Evolutionary conservation across 2,113 vertebrate species (phyloP).

Genomic region (Chloebia gouldiae): DNA sequence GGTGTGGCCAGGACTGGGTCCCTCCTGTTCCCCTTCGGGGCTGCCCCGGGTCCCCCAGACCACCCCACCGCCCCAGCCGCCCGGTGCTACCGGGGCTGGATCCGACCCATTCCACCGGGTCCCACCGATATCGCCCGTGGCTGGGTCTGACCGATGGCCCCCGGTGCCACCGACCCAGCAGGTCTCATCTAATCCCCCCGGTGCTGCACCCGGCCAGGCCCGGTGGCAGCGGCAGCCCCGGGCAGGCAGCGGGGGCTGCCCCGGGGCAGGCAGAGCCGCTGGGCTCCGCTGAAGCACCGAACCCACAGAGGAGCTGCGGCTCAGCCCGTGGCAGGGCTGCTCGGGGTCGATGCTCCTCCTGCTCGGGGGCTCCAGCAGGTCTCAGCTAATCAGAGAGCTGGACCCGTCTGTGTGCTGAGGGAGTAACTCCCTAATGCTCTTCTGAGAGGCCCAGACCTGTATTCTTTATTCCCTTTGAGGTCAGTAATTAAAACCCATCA

Average conservation of each 20-base stretch:
- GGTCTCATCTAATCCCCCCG: too few relatives aligned
- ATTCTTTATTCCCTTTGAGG: neutral
- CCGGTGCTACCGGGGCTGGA: neutral
- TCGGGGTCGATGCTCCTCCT: accelerated
- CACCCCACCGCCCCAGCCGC: neutral
- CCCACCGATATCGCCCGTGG: neutral
- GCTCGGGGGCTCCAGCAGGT: neutral
- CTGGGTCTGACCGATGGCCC: neutral
- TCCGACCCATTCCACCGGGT: neutral
- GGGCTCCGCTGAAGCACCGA: neutral
- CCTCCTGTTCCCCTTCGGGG: too few relatives aligned
- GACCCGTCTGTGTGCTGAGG: neutral
- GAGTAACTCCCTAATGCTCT: neutral
- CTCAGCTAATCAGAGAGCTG: neutral
- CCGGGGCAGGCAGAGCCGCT: neutral
- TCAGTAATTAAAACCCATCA: neutral
- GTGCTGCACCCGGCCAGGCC: too few relatives aligned
- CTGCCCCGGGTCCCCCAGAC: too few relatives aligned
- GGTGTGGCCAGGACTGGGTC: too few relatives aligned
- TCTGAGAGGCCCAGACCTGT: neutral
- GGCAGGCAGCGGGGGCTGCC: neutral
- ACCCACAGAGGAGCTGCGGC: neutral
- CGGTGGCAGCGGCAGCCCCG: too few relatives aligned
- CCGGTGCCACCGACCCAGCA: neutral
- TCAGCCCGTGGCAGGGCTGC: neutral